These are phyloP conservation scores for Trichomycterus rosablanca DNA, from an alignment of 2,113 vertebrate genomes.

Conservation along the genomic window DNA sequence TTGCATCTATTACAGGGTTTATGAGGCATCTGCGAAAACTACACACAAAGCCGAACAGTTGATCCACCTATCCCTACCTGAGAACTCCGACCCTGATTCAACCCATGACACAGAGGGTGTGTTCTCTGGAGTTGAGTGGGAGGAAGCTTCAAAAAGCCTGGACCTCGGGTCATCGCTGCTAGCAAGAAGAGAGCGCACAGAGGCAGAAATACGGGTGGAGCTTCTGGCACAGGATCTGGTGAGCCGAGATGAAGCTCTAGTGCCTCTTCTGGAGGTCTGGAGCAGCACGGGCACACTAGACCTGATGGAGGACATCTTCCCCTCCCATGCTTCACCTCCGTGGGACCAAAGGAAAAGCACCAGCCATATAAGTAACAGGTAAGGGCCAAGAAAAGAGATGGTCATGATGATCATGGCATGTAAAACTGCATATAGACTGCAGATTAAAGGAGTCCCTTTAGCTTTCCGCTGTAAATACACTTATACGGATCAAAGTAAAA, in stretches of 20 bases:
- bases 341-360: conserved; percentile 52
- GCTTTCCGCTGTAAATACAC: too few species aligned
- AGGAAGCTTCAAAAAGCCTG: conserved; percentile 38
- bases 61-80: neutral
- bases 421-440: too few species aligned
- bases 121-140: neutral
- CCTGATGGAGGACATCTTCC: conserved; percentile 88
- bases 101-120: neutral
- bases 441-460: too few species aligned
- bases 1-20: conserved; percentile 18
- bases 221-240: conserved; percentile 79
- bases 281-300: conserved; percentile 83
- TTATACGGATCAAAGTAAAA: too few species aligned
- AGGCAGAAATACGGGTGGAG: conserved; percentile 78
- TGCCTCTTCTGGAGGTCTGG: conserved; percentile 80
- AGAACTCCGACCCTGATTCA: conserved; percentile 1
- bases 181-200: conserved; percentile 63
- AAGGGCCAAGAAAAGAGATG: conserved; percentile 20
- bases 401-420: conserved; percentile 5
- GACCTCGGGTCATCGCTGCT: conserved; percentile 51
- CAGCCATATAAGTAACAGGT: conserved; percentile 57
- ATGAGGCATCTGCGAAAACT: neutral
- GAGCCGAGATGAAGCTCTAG: conserved; percentile 78
- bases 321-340: conserved; percentile 47
- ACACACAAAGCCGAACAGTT: neutral